These are phyloP conservation scores for Microctenopoma steveboyesi DNA, from an alignment of 2,797 vertebrate genomes.

Conservation along the genomic window DNA sequence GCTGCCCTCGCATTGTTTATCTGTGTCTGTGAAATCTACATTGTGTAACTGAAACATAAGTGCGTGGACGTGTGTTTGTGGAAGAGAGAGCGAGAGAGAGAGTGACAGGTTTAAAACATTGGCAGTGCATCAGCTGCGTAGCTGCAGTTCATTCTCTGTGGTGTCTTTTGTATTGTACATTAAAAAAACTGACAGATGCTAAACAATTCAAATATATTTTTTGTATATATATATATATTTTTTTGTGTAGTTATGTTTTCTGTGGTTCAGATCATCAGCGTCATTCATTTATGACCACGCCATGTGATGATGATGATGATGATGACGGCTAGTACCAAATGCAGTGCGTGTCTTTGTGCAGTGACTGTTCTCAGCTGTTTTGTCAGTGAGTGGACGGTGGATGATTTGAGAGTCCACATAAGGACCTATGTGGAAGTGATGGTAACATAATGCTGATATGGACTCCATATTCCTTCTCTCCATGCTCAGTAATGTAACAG, in stretches of 20 bases:
- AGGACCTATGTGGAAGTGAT: constrained; percentile 40
- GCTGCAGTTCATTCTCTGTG: constrained; percentile 9
- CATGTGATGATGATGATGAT: constrained; percentile 5
- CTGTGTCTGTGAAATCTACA: constrained; percentile 81
- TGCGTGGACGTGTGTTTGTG: constrained; percentile 38
- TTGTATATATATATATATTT: constrained; percentile 15
- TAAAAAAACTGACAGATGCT: background rate
- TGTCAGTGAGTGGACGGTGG: constrained; percentile 37
- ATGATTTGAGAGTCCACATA: constrained; percentile 34
- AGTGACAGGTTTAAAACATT: constrained; percentile 56
- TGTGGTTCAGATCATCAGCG: constrained; percentile 18
- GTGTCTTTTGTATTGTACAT: constrained; percentile 18
- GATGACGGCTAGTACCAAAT: constrained; percentile 41
- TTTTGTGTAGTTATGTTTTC: constrained; percentile 14
- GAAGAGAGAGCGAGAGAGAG: background rate
- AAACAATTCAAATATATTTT: background rate
- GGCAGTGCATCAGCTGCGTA: constrained; percentile 40
- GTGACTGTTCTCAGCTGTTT: constrained; percentile 27
- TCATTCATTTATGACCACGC: constrained; percentile 52
- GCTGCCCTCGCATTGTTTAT: constrained; percentile 77
- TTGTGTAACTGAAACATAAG: constrained; percentile 85
- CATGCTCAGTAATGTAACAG: constrained; percentile 9
- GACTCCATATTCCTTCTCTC: constrained; percentile 10
- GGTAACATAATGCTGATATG: constrained; percentile 17
- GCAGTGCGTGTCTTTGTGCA: constrained; percentile 37